Evolutionary conservation across 2,888 invertebrate species (phyloP).

Genomic region (Malthinus flaveolus): DNA sequence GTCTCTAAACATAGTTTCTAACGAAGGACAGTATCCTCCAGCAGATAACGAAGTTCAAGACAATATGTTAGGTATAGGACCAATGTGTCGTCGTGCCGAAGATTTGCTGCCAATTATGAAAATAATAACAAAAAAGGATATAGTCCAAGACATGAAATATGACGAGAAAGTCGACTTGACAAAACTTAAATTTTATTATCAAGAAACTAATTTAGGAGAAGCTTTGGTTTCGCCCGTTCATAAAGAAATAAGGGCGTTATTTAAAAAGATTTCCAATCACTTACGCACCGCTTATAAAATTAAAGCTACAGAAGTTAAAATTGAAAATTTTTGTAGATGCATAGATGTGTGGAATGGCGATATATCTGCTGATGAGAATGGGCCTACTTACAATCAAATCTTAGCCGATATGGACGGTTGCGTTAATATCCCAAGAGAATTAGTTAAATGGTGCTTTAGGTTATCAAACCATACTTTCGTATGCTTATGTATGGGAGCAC

Average conservation of each 20-base stretch:
- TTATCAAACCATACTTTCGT: conserved; percentile 83
- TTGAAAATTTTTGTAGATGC: conserved; percentile 66
- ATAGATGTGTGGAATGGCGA: conserved; percentile 73
- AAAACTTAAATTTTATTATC: conserved; percentile 76
- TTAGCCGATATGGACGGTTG: conserved; percentile 66
- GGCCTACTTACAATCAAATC: conserved; percentile 66
- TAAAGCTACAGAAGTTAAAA: conserved; percentile 62
- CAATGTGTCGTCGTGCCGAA: conserved; percentile 83
- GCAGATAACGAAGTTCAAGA: conserved; percentile 66
- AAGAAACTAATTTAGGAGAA: conserved; percentile 76
- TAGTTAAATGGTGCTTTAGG: conserved; percentile 74
- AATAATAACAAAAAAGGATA: conserved; percentile 24
- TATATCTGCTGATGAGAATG: conserved; percentile 66
- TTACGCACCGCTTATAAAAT: conserved; percentile 65
- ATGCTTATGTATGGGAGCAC: conserved; percentile 63
- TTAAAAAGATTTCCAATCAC: conserved; percentile 61
- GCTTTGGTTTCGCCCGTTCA: conserved; percentile 73
- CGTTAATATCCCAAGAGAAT: conserved; percentile 66
- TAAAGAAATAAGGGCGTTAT: conserved; percentile 68
- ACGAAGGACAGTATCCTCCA: conserved; percentile 70
- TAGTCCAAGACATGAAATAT: conserved; percentile 48
- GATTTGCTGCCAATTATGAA: conserved; percentile 74
- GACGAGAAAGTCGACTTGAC: conserved; percentile 69
- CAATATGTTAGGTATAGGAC: conserved; percentile 78
- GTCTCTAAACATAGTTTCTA: conserved; percentile 68